These are phyloP conservation scores for Thelaira solivaga DNA, from an alignment of 2,888 invertebrate genomes.

Conservation along the genomic window DNA sequence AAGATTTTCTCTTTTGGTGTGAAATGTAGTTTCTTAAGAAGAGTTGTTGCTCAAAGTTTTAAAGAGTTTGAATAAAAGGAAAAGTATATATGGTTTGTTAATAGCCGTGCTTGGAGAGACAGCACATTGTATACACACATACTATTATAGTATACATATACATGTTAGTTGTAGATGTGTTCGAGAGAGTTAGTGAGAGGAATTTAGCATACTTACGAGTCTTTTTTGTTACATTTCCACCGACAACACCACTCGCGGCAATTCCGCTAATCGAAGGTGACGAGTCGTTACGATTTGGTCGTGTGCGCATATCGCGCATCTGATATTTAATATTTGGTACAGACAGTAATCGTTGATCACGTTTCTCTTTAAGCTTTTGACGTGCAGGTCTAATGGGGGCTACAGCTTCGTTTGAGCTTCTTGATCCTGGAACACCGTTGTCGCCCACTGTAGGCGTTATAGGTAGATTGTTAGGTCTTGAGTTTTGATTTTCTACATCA, in stretches of 20 bases:
- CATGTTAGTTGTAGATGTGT: slow-evolving; percentile 55
- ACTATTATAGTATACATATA: too few species aligned
- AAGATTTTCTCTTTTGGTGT: too few species aligned
- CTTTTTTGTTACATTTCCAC: slow-evolving; percentile 87
- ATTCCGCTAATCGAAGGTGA: slow-evolving; percentile 80
- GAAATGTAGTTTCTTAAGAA: too few species aligned
- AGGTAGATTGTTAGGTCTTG: slow-evolving; percentile 83
- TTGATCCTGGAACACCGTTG: slow-evolving; percentile 67
- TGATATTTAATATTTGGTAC: slow-evolving; percentile 86
- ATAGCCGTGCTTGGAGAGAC: slow-evolving; percentile 53
- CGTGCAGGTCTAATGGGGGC: slow-evolving; percentile 80
- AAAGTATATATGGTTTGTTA: slow-evolving; percentile 36
- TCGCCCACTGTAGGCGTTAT: slow-evolving; percentile 72
- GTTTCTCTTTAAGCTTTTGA: slow-evolving; percentile 79
- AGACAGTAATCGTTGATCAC: slow-evolving; percentile 84
- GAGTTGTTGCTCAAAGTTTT: too few species aligned
- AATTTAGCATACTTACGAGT: slow-evolving; percentile 87
- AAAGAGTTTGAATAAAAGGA: slow-evolving; percentile 5
- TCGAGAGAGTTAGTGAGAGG: slow-evolving; percentile 50
- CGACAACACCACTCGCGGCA: slow-evolving; percentile 67
- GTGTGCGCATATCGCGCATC: slow-evolving; percentile 75
- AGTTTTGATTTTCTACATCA: slow-evolving; percentile 71
- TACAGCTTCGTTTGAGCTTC: slow-evolving; percentile 66
- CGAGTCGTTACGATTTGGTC: slow-evolving; percentile 73
- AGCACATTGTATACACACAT: too few species aligned